phyloP scores from a whole-genome alignment of 2,797 vertebrate genomes.

The Sitta carolinensis region DNA sequence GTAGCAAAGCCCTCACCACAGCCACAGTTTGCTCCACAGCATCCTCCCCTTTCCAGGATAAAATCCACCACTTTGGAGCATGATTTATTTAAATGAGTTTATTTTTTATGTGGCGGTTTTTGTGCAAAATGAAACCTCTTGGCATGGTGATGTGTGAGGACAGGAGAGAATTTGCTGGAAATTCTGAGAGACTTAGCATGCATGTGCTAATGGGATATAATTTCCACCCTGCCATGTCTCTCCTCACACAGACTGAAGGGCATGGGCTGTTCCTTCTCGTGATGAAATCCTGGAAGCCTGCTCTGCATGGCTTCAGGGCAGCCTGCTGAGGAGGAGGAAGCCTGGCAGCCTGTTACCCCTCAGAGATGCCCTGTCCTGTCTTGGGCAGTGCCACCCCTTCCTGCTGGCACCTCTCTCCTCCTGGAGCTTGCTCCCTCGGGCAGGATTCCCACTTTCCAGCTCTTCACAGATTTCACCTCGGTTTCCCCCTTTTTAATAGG shows the following conservation, averaged over 20 bases:
- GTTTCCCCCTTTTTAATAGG: conserved; percentile 66
- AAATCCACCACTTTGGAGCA: neutral
- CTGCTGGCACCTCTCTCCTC: neutral
- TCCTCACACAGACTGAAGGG: neutral
- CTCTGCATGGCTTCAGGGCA: neutral
- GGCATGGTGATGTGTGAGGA: neutral
- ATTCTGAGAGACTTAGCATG: neutral
- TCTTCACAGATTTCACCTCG: conserved; percentile 62
- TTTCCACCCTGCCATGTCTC: neutral
- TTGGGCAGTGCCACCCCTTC: neutral
- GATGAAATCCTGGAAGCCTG: neutral
- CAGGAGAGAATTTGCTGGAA: conserved; percentile 7
- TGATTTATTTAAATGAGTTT: neutral
- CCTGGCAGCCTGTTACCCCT: neutral
- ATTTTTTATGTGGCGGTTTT: neutral
- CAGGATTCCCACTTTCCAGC: conserved; percentile 40
- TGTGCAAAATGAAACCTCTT: neutral
- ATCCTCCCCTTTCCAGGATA: neutral
- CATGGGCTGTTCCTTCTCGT: neutral
- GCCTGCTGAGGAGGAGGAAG: neutral
- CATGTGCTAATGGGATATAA: neutral
- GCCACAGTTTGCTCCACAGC: neutral
- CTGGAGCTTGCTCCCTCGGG: neutral
- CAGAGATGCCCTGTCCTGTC: neutral
- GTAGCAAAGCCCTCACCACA: neutral